Conservation (phyloP, 2,797 vertebrate genomes). For the Notoglanidium macrostoma region DNA sequence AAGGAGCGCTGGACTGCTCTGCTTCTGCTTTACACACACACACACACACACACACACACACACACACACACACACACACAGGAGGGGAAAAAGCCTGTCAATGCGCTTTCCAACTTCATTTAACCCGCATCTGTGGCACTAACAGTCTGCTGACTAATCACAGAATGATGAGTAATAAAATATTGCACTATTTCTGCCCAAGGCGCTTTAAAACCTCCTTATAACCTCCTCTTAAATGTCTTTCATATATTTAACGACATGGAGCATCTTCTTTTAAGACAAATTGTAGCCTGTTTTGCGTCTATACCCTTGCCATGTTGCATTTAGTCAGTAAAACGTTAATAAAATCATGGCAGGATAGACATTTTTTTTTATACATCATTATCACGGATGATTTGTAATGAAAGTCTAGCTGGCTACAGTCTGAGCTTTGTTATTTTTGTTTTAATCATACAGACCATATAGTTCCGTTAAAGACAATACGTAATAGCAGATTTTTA, state of each 20-base stretch:
- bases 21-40: conserved; percentile 14
- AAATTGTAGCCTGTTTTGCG: not conserved
- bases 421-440: not conserved
- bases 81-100: conserved; percentile 65
- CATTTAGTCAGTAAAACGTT: not conserved
- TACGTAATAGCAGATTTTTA: not conserved
- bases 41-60: conserved; percentile 25
- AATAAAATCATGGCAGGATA: not conserved
- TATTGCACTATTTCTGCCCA: conserved; percentile 69
- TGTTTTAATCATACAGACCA: not conserved
- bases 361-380: not conserved
- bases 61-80: conserved; percentile 4
- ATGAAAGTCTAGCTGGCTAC: not conserved
- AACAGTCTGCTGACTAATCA: conserved; percentile 71
- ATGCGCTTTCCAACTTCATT: conserved; percentile 55
- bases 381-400: not conserved
- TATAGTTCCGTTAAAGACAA: not conserved
- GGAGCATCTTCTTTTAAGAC: not conserved
- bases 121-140: conserved; percentile 54
- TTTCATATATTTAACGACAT: not conserved
- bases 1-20: conserved; percentile 62
- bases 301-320: not conserved
- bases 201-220: conserved; percentile 70
- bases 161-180: conserved; percentile 54
- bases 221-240: conserved; percentile 49